Percentiles rank a stretch among this genome's conserved stretches.
Conservation (phyloP, 2,113 vertebrate genomes). For the Sialia sialis region DNA sequence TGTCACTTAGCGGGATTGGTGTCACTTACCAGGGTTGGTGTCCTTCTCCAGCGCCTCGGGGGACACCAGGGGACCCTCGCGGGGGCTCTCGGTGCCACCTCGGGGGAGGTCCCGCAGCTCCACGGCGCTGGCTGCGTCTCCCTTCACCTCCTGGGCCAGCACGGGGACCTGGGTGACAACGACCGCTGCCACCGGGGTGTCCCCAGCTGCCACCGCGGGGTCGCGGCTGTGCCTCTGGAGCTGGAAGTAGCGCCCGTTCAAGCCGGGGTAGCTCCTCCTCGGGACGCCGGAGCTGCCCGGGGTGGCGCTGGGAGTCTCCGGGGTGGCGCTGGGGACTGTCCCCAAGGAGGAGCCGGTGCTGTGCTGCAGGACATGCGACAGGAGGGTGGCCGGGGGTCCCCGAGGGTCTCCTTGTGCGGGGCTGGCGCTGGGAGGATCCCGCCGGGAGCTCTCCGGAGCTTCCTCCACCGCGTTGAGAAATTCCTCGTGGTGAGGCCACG, state of each 20-base stretch:
- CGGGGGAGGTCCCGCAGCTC: background rate
- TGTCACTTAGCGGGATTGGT: background rate
- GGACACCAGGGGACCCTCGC: background rate
- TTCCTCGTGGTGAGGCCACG: background rate
- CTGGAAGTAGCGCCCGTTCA: slow-evolving; percentile 74
- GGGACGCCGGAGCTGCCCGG: rapidly evolving
- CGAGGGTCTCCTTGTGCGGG: rapidly evolving
- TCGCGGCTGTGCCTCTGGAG: background rate
- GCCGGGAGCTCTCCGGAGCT: background rate
- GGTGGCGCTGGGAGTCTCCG: rapidly evolving
- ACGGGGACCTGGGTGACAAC: background rate
- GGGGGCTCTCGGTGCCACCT: background rate
- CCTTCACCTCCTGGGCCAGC: background rate
- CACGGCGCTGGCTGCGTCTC: background rate
- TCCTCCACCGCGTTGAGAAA: background rate
- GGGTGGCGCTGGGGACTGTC: rapidly evolving
- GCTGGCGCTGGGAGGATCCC: background rate
- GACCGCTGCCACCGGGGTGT: background rate
- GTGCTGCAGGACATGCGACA: rapidly evolving
- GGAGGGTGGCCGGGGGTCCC: rapidly evolving
- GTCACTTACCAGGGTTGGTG: background rate
- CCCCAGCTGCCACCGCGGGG: rapidly evolving
- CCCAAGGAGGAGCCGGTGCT: background rate
- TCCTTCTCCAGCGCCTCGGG: slow-evolving; percentile 31
- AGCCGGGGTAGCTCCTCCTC: background rate